Percentiles rank a stretch among this genome's conserved stretches.
phyloP scores from a whole-genome alignment of 2,797 vertebrate species.

The Cyclura pinguis region DNA sequence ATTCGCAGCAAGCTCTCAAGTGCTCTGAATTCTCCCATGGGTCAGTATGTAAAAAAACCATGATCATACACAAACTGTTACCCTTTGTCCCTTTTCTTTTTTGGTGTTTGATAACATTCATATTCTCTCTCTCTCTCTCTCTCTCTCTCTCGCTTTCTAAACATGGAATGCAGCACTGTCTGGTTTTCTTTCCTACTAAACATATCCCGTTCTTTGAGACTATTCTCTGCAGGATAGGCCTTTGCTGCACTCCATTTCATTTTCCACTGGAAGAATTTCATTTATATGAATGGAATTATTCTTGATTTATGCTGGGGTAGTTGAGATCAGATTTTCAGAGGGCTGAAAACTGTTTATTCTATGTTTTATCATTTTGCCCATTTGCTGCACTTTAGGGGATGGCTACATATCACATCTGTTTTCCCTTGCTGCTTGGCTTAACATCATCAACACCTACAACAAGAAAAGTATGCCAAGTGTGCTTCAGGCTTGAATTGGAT shows the following conservation, averaged over 20 bases:
- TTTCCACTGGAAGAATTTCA: background rate
- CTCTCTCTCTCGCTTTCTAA: background rate
- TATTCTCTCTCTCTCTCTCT: no score
- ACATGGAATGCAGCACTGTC: background rate
- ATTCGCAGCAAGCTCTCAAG: no score
- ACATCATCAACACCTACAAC: background rate
- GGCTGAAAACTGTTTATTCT: constrained; percentile 7
- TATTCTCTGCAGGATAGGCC: background rate
- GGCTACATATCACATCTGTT: background rate
- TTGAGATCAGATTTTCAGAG: constrained; percentile 4
- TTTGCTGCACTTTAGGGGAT: background rate
- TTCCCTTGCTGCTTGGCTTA: background rate
- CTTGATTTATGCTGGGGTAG: background rate
- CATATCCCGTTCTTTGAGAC: background rate
- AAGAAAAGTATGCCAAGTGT: background rate
- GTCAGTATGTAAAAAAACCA: no score
- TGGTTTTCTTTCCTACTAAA: background rate
- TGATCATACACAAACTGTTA: background rate
- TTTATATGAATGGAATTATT: constrained; percentile 17
- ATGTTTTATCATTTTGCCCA: constrained; percentile 12
- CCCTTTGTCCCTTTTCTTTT: background rate
- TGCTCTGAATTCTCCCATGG: no score
- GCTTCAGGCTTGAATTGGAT: background rate
- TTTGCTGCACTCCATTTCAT: constrained; percentile 4
- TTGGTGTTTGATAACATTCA: background rate